These are phyloP conservation scores for Fabriciana adippe DNA, from an alignment of 2,888 invertebrate species.

Conservation along the genomic window DNA sequence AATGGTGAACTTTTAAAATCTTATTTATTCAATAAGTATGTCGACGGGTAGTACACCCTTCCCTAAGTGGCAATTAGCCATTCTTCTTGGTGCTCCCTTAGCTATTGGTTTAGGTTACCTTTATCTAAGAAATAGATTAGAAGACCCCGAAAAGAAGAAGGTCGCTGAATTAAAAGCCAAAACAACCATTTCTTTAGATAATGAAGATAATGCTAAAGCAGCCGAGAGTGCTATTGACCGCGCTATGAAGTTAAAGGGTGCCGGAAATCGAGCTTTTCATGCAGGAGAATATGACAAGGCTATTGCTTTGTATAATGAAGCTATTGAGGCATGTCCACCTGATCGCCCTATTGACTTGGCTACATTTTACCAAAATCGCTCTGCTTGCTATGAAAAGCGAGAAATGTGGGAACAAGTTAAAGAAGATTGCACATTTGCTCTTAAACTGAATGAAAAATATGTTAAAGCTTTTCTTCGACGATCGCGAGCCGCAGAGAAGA, in stretches of 20 bases:
- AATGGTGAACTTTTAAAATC: constrained; percentile 66
- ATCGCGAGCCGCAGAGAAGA: constrained; percentile 91
- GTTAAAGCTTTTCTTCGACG: constrained; percentile 93
- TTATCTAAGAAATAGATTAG: constrained; percentile 85
- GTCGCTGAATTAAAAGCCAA: constrained; percentile 76
- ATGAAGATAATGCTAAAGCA: constrained; percentile 74
- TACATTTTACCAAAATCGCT: constrained; percentile 97
- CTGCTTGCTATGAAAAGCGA: constrained; percentile 96
- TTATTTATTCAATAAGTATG: constrained; percentile 56
- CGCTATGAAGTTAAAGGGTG: constrained; percentile 91
- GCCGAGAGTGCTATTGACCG: constrained; percentile 85
- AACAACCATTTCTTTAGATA: constrained; percentile 84
- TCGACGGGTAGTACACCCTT: constrained; percentile 83
- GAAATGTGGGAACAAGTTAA: constrained; percentile 92
- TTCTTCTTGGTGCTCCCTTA: constrained; percentile 91
- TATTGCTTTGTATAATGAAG: constrained; percentile 93
- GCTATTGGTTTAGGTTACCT: constrained; percentile 92
- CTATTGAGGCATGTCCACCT: constrained; percentile 93
- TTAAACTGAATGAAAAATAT: constrained; percentile 92
- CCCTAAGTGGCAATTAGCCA: constrained; percentile 93
- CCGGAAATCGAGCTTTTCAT: constrained; percentile 94
- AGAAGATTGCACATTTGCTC: constrained; percentile 92
- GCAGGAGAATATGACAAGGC: constrained; percentile 95
- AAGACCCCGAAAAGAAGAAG: constrained; percentile 79
- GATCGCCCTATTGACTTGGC: constrained; percentile 89